Base-by-base conservation (phyloP, 2,113 vertebrate genomes). In the human region DNA sequence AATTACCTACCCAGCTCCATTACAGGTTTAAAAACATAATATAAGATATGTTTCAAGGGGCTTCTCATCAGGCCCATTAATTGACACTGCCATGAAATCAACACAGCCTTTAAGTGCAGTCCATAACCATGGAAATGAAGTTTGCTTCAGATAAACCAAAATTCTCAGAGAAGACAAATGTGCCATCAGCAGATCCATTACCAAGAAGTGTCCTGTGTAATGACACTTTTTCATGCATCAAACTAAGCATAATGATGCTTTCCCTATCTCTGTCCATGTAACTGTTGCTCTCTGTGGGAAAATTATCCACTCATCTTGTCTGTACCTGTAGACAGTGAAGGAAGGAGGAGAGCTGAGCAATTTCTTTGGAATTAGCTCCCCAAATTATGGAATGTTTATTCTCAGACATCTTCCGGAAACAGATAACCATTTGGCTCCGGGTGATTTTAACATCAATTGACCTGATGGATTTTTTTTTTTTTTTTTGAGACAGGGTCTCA, bases 131-230 rank as follows among this genome's bases (percentile, higher is more conserved):
- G 45, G 78, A 73, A 89, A 75, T 57, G 72, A 96, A 48, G 35
- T 85, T 86, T 89, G 83, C 89, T 85, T 84, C 83, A 43, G 79
- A 81, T 27, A 85, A 85, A 80, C 55, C 85, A 43, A 80, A 79
- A 32, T n/a, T 79, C 78, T 73, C 12, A 2, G 10, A n/a, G 27
- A 88, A 72, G 76, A 22, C 91, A 70, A 83, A 40, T 1, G 22
- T 32, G 10, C 70, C 32, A 5, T 66, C 55, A 57, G 40, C 64
- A 68, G 76, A 66, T 72, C 27, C 50, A 32, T 90, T 59, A 20
- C 81, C 20, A 32, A 76, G 75, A 90, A 12, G 7, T 20, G n/a
- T 84, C 70, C 52, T 57, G 38, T 64, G 78, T 59, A 23, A 52
- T 50, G 75, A 93, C 61, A 64, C 73, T 72, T 72, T 82, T 81